Evolutionary conservation across 2,888 invertebrate species (phyloP), one percentile per base, ranked within the genome.

Genomic region (Plagodis dolabraria): DNA sequence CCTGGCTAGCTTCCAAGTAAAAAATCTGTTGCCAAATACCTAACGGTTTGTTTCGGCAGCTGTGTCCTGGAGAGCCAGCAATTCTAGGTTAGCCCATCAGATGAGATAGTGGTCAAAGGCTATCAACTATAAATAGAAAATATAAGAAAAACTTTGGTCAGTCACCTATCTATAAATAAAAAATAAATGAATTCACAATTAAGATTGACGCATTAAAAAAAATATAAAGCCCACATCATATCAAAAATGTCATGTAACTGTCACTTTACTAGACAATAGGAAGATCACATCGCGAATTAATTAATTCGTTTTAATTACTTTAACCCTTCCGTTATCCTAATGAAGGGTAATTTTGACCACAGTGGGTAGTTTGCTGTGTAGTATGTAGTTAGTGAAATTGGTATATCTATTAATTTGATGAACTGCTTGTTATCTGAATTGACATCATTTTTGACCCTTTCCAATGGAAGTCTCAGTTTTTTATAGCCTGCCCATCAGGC

Each of bases 301-400:
- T 85, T 86, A 86, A 87, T 86, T 85, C 72, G 65, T 68, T 70
- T 79, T 86, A 85, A 89, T 87, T 85, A 84, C 71, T 65, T 69
- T 76, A 89, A 89, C 88, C 89, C 90, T 85, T 88, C 33, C 74
- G 67, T 59, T 61, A 42, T 59, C 59, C 35, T 56, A 63, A 64
- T 66, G 57, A 59, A 45, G 72, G 71, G 70, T 64, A 58, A 54
- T 53, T 53, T 69, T 59, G 65, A 69, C 69, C 65, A 63, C 75
- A 78, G 12, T 47, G 12, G 38, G 33, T 42, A 52, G 33, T 50
- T 52, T 48, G 49, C 60, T 57, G 46, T 38, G 6, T 10, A 36
- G 33, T 40, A 36, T 61, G 42, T 57, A 7, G 22, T 49, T 57
- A 55, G n/a, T 60, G 6, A 38, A 50, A 52, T 53, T 53, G 35